Evolutionary conservation across 2,113 vertebrate species (phyloP).

Genomic region (Tursiops truncatus): DNA sequence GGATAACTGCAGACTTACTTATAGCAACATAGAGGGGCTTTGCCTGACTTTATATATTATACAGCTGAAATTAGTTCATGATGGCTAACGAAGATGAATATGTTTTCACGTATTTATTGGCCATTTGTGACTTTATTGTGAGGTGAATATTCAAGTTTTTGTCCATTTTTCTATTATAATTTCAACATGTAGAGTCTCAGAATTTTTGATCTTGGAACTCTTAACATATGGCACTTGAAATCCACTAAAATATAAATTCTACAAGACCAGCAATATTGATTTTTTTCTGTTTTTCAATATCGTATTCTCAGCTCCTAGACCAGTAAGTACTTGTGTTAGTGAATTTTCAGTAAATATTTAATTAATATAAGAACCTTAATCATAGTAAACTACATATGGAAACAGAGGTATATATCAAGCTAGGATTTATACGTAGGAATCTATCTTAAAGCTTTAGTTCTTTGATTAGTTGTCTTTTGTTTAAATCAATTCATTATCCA

Average conservation of each 20-base stretch:
- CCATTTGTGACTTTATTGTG: background rate
- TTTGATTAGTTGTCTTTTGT: constrained; percentile 22
- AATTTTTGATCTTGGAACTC: background rate
- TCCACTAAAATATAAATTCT: background rate
- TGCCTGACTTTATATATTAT: background rate
- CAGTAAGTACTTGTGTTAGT: background rate
- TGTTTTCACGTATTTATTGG: background rate
- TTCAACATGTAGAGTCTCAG: background rate
- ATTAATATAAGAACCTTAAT: background rate
- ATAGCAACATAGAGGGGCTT: background rate
- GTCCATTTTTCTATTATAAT: background rate
- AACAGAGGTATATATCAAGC: background rate
- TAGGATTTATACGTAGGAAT: background rate
- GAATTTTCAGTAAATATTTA: background rate
- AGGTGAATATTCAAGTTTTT: background rate
- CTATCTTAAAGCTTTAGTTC: background rate
- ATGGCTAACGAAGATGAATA: background rate
- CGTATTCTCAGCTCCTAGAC: background rate
- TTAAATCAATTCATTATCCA: constrained; percentile 16
- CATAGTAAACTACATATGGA: background rate
- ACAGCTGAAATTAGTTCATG: background rate
- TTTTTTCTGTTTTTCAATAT: background rate
- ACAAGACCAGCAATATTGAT: background rate
- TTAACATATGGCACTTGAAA: background rate
- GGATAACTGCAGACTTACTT: background rate